Conservation (phyloP, 2,797 vertebrate genomes). For the Knipowitschia caucasica region DNA sequence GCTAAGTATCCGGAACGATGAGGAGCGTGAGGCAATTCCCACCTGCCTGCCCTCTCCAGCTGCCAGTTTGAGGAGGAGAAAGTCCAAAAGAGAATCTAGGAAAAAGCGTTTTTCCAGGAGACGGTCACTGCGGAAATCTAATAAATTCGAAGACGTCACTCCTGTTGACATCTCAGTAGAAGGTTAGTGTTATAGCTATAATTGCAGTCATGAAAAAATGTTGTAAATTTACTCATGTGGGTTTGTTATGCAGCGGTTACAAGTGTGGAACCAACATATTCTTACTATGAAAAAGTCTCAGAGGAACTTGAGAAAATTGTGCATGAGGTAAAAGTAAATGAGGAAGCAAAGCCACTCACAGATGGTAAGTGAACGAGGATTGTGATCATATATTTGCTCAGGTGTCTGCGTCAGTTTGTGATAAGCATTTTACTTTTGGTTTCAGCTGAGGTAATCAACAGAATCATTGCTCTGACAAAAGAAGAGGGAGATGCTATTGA, state of each 20-base stretch:
- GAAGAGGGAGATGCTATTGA: constrained; percentile 79
- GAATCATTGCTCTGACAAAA: constrained; percentile 80
- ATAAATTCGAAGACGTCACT: constrained; percentile 51
- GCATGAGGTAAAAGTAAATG: constrained; percentile 71
- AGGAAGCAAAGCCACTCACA: constrained; percentile 44
- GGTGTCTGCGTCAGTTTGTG: background rate
- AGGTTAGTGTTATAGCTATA: constrained; percentile 26
- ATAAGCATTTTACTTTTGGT: constrained; percentile 10
- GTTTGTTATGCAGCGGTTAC: constrained; percentile 42
- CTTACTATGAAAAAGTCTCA: constrained; percentile 76
- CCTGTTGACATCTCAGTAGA: constrained; percentile 52
- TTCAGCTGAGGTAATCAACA: constrained; percentile 76
- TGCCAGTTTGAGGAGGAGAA: constrained; percentile 27
- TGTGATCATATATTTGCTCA: too few relatives aligned
- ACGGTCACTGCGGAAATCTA: constrained; percentile 57
- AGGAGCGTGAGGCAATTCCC: constrained; percentile 2
- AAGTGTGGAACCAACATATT: constrained; percentile 57
- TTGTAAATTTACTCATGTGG: background rate
- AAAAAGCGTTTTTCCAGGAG: constrained; percentile 67
- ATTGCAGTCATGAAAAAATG: background rate
- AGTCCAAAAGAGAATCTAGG: constrained; percentile 46
- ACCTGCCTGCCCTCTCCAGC: constrained; percentile 32
- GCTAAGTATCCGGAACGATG: background rate
- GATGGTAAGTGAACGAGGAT: constrained; percentile 48
- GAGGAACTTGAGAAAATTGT: constrained; percentile 78